These are phyloP conservation scores for Eulithis prunata DNA, from an alignment of 2,888 invertebrate genomes.

Conservation along the genomic window DNA sequence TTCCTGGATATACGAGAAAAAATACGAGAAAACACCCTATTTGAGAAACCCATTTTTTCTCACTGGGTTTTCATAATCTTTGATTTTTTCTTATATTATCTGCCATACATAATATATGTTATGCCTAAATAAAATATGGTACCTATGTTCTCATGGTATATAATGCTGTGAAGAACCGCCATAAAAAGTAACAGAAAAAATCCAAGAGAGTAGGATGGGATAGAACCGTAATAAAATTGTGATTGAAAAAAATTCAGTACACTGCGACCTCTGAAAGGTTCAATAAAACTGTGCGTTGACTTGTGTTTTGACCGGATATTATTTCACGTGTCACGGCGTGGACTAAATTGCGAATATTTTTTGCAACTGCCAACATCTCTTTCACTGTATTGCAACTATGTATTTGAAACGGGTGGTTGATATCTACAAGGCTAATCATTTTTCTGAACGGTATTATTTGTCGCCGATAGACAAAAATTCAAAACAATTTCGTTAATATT, in stretches of 20 bases:
- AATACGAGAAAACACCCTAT: too few relatives aligned
- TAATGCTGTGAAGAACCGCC: not conserved
- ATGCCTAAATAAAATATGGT: too few relatives aligned
- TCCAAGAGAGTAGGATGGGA: not conserved
- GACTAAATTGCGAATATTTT: not conserved
- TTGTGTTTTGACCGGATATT: slow-evolving; percentile 15
- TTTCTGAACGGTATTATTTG: too few relatives aligned
- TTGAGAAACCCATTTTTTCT: too few relatives aligned
- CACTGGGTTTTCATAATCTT: too few relatives aligned
- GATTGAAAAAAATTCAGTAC: slow-evolving; percentile 5
- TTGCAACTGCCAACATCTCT: too few relatives aligned
- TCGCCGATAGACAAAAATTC: too few relatives aligned
- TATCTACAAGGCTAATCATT: too few relatives aligned
- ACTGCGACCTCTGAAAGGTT: not conserved
- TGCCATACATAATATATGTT: not conserved
- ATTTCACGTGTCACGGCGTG: not conserved
- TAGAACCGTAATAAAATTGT: slow-evolving; percentile 12
- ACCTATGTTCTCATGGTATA: not conserved
- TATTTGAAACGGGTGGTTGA: too few relatives aligned
- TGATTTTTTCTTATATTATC: too few relatives aligned
- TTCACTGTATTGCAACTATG: too few relatives aligned
- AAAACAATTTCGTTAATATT: too few relatives aligned
- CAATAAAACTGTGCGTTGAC: slow-evolving; percentile 13
- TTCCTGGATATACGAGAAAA: not conserved
- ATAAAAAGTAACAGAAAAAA: slow-evolving; percentile 3